Evolutionary conservation across 2,797 vertebrate species (phyloP), one percentile per base, ranked within the genome.

Genomic region (Aeoliscus strigatus): DNA sequence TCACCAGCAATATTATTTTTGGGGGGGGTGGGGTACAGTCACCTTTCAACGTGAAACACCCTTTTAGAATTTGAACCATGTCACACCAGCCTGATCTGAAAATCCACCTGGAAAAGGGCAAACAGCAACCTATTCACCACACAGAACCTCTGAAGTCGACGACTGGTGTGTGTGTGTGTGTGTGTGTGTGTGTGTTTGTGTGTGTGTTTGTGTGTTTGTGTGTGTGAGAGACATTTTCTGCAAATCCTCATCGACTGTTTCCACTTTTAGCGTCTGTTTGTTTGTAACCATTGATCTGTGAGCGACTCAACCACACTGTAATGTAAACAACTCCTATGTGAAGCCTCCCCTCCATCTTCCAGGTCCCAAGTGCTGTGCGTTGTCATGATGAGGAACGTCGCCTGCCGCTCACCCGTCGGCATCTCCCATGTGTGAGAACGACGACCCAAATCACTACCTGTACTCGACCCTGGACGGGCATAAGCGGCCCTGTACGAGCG

Each of bases 341-440:
- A 61, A 48, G 14, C 49, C 12, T 23, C 16, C 6, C 39, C 9
- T 53, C 6, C 48, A 52, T 17, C 39, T 8, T 55, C 50, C 18
- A 3, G 3, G 37, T 38, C 27, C 3, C n/a, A n/a, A n/a, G n/a
- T n/a, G 30, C 30, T 13, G 21, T 37, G 3, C 18, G 3, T 13
- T 30, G 6, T 39, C 12, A 81, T 84, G 69, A 58, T 46, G 54
- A 82, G 47, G 42, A 25, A 63, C 29, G 58, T 8, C 2, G 17
- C 21, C 9, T 14, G 14, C 14, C 27, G 15, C 30, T 29, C 38
- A 17, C 31, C 15, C 18, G 9, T 27, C 51, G 49, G 34, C 31
- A 39, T 8, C 1, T 39, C 29, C 42, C 44, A 87, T 88, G 84
- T 78, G 78, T 43, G 77, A 85, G 55, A 70, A 79, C 60, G 52